Evolutionary conservation across 2,113 vertebrate genomes (phyloP).

Genomic region (Rhegmatorhina hoffmannsi): DNA sequence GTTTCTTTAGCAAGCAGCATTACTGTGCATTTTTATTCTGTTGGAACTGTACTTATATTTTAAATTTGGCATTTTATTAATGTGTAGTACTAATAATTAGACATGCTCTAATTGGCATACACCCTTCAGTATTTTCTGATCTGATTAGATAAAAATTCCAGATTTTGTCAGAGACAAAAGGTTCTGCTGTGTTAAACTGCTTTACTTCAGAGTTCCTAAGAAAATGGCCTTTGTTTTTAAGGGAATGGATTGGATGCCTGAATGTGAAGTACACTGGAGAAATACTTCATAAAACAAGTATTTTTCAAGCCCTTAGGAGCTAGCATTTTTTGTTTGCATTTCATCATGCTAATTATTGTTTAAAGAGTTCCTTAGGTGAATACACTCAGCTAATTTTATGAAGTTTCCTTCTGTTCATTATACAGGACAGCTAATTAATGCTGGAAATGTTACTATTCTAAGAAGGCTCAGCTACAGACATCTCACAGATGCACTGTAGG

Average conservation of each 20-base stretch:
- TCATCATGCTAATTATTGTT: slow-evolving; percentile 64
- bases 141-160: background rate
- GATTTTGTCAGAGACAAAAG: background rate
- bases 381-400: slow-evolving; percentile 50
- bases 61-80: background rate
- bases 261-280: slow-evolving; percentile 14
- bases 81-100: background rate
- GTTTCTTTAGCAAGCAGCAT: background rate
- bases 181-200: slow-evolving; percentile 21
- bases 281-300: slow-evolving; percentile 39
- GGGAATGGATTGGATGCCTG: slow-evolving; percentile 30
- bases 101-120: background rate
- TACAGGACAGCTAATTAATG: slow-evolving; percentile 71
- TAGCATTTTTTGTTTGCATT: slow-evolving; percentile 60
- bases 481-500: slow-evolving; percentile 17
- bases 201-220: slow-evolving; percentile 16
- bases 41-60: background rate
- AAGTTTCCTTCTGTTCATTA: slow-evolving; percentile 62
- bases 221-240: slow-evolving; percentile 63
- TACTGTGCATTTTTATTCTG: background rate
- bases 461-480: slow-evolving; percentile 38
- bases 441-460: slow-evolving; percentile 43
- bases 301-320: slow-evolving; percentile 56
- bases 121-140: background rate
- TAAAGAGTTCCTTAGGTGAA: slow-evolving; percentile 61